Evolutionary conservation across 1,140 invertebrate genomes (phyloP), one percentile per base, ranked within the genome.

Genomic region (Cyclina sinensis): DNA sequence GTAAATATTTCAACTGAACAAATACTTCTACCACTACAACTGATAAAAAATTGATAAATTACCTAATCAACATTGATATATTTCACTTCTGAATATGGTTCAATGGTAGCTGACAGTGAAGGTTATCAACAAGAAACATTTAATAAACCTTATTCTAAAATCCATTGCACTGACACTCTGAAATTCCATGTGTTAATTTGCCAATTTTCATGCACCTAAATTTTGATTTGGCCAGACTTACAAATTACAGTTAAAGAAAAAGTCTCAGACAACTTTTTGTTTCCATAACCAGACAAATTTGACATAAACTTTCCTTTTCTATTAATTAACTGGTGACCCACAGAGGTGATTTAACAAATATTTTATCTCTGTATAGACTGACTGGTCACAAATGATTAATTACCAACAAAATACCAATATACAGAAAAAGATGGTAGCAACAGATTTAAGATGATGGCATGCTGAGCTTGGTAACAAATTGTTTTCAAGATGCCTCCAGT

Each of bases 311-410:
- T 57, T 18, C 51, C 21, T 14, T 57, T 21, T 57, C 9, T 57
- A 21, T 32, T 65, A n/a, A 65, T 65, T 35, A 65, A 32, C 59
- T 9, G 32, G 27, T 65, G 59, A 65, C 27, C 59, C 9, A 32
- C n/a, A 70, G 65, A 70, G 65, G 2, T 39, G 65, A 70, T 35
- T 70, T 70, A 21, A 32, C 32, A 70, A 70, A 70, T 70, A 70
- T 37, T 70, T 70, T 9, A 70, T 70, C 65, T 37, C 65, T 37
- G 27, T 35, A 62, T 62, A 62, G 37, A 70, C 21, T n/a, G 24
- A 11, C 65, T 1, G 65, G 30, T 37, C 30, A 37, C 32, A 14
- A 70, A 39, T 70, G 65, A 70, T 70, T 21, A 70, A 70, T 70
- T 70, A 70, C 12, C 27, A 27, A 30, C 14, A 21, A 70, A 70